These are phyloP conservation scores for Margaritifera margaritifera DNA, from an alignment of 2,888 invertebrate species.

Conservation along the genomic window DNA sequence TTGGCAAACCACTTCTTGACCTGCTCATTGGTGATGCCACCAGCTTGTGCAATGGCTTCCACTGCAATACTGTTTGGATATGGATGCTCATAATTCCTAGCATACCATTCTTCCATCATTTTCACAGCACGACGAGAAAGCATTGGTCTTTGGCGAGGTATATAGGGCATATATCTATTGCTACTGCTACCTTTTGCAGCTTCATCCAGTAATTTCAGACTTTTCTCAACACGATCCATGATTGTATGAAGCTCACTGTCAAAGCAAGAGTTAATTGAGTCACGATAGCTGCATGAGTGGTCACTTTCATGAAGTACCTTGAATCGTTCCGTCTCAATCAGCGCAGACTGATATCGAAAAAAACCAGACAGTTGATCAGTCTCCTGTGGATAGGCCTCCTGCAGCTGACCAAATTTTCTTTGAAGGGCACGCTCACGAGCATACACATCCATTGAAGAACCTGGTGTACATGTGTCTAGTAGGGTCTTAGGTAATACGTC, in stretches of 20 bases:
- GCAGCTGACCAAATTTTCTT: constrained; percentile 29
- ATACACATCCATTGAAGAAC: constrained; percentile 26
- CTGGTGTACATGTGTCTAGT: constrained; percentile 29
- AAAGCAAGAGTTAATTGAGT: constrained; percentile 46
- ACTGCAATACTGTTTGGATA: constrained; percentile 49
- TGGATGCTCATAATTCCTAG: constrained; percentile 53
- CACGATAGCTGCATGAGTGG: constrained; percentile 26
- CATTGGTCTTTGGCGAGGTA: constrained; percentile 19
- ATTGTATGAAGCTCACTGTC: constrained; percentile 44
- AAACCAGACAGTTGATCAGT: constrained; percentile 38
- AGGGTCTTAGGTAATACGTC: constrained; percentile 31
- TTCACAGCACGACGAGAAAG: constrained; percentile 41
- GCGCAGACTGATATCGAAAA: constrained; percentile 41
- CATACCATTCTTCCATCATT: constrained; percentile 58
- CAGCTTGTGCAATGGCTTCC: constrained; percentile 42
- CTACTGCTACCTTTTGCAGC: constrained; percentile 23
- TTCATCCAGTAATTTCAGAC: constrained; percentile 26
- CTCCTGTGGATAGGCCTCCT: constrained; percentile 32
- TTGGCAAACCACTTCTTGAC: constrained; percentile 67
- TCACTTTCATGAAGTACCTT: constrained; percentile 34
- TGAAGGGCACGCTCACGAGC: constrained; percentile 37
- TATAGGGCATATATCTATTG: constrained; percentile 12
- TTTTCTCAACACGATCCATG: constrained; percentile 46
- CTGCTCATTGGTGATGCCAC: constrained; percentile 49
- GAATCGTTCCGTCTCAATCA: constrained; percentile 42